Evolutionary conservation across 2,888 invertebrate species (phyloP), one percentile per base, ranked within the genome.

Genomic region (Uloborus plumipes): DNA sequence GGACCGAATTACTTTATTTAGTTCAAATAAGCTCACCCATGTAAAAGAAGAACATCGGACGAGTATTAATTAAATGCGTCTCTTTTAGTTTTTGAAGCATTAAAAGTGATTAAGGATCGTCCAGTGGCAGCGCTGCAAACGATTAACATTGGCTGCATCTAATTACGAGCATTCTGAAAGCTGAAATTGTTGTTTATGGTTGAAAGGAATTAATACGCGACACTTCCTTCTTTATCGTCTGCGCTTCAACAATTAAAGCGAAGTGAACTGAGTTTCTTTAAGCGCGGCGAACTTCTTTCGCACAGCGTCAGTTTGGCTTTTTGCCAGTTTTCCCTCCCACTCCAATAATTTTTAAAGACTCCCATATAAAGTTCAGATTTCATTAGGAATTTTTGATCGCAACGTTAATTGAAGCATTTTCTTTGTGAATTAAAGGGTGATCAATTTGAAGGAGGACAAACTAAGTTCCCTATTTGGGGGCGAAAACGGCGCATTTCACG

Each of bases 81-180:
- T 58, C 49, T 15, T 55, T 73, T 55, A 64, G 69, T 81, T 81
- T 81, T 81, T 81, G 47, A 53, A 31, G 80, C 69, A 81, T 81
- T 81, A 81, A 74, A 69, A 81, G 80, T 81, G 80, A 81, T 81
- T 81, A 81, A 81, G 80, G 74, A 81, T 81, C 70, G 64, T 55
- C 80, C 70, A 64, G 55, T 78, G 72, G 79, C 72, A 67, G 51
- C 58, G 73, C 14, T 64, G 11, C 69, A 39, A 58, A n/a, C 80
- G 80, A 81, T 81, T 81, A 81, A 81, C 80, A 81, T 74, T 31
- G 55, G 53, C 64, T 26, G 72, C 70, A 75, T 81, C 80, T 74
- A 81, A 81, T 81, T 81, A 81, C 74, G 80, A 65, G 58, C 51
- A 73, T 61, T 74, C n/a, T 47, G 64, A 58, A 59, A 72, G 71